A percentile compares a stretch with the other conserved stretches of the same genome.
These are phyloP conservation scores for Bubo blakistoni DNA, from an alignment of 2,113 vertebrate genomes.

Conservation along the genomic window DNA sequence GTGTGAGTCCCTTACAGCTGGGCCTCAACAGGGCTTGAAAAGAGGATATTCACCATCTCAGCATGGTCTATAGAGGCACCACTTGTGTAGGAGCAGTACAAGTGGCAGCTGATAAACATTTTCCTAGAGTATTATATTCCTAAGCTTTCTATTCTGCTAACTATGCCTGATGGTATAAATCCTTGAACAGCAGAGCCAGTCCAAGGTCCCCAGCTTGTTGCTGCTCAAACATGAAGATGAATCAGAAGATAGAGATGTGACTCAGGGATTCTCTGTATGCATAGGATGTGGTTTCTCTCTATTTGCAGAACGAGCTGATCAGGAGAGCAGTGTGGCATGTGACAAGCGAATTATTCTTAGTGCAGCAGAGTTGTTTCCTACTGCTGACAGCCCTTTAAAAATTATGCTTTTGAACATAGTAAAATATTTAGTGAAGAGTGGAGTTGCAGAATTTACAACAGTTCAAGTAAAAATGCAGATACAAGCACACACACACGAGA, in stretches of 20 bases:
- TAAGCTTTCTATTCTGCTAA: neutral
- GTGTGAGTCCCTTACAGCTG: neutral
- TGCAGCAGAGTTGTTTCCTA: neutral
- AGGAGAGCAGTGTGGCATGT: neutral
- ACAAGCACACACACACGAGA: neutral
- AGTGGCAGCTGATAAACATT: neutral
- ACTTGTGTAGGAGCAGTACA: neutral
- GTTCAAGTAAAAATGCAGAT: neutral
- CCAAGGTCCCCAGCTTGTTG: neutral
- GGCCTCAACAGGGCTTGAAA: neutral
- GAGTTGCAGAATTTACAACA: neutral
- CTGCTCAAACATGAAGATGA: neutral
- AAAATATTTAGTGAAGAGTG: neutral
- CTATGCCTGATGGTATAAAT: neutral
- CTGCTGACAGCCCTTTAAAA: conserved; percentile 5
- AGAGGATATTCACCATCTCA: neutral
- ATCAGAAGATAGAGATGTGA: neutral
- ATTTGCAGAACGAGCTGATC: conserved; percentile 18
- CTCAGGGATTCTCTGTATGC: neutral
- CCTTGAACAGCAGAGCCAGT: neutral
- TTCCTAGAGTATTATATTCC: neutral
- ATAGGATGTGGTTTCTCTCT: neutral
- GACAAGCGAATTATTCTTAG: conserved; percentile 18
- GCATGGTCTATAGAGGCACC: neutral
- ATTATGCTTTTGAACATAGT: neutral